A percentile compares a stretch with the other conserved stretches of the same genome.
Evolutionary conservation across 2,888 invertebrate genomes (phyloP).

Genomic region (Ochlodes sylvanus): DNA sequence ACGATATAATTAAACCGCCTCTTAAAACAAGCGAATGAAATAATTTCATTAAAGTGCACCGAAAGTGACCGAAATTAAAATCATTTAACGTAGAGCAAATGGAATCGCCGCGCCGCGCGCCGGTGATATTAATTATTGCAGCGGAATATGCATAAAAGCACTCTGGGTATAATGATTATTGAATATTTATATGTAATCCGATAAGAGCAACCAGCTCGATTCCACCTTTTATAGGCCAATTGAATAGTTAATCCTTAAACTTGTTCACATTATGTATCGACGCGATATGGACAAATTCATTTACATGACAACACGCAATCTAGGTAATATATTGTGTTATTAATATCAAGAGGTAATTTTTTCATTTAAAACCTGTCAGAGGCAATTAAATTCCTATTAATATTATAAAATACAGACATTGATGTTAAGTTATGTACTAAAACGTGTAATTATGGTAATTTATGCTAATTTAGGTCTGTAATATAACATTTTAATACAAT

Average conservation of each 20-base stretch:
- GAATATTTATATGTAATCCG: slow-evolving; percentile 52
- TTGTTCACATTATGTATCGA: slow-evolving; percentile 36
- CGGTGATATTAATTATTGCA: slow-evolving; percentile 39
- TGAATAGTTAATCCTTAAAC: slow-evolving; percentile 40
- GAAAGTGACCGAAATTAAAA: slow-evolving; percentile 33
- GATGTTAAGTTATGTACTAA: neutral
- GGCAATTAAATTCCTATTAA: neutral
- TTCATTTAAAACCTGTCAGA: neutral
- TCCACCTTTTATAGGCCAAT: slow-evolving; percentile 53
- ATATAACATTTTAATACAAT: too few relatives aligned
- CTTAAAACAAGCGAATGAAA: slow-evolving; percentile 33
- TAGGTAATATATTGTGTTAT: slow-evolving; percentile 20
- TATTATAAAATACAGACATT: neutral
- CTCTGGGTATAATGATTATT: slow-evolving; percentile 45
- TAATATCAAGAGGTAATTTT: neutral
- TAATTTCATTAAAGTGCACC: slow-evolving; percentile 21
- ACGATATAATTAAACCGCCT: neutral
- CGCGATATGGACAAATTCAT: slow-evolving; percentile 27
- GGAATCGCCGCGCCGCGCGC: too few relatives aligned
- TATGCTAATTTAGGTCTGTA: neutral
- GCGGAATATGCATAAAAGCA: slow-evolving; percentile 40
- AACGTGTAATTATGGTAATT: neutral
- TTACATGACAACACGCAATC: slow-evolving; percentile 34
- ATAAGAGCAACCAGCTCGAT: slow-evolving; percentile 49
- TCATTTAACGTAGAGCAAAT: slow-evolving; percentile 36